These are phyloP conservation scores for Nesogale talazaci DNA, from an alignment of 2,113 vertebrate genomes.

Conservation along the genomic window DNA sequence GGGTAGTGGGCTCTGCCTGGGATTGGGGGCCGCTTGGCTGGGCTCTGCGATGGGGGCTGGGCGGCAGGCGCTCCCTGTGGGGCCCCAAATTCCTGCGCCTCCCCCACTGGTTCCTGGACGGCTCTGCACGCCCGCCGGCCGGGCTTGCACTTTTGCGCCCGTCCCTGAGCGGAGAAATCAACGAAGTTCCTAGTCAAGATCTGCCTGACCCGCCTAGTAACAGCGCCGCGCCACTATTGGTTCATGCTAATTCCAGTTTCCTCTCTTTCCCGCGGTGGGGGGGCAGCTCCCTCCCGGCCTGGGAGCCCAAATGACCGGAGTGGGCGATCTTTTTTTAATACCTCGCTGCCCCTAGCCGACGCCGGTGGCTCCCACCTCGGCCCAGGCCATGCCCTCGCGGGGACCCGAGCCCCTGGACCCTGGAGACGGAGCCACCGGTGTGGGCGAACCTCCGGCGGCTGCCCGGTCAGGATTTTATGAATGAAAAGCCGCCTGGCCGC, in stretches of 20 bases:
- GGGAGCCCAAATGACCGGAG: conserved; percentile 67
- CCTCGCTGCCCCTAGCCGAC: conserved; percentile 72
- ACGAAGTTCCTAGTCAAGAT: conserved; percentile 84
- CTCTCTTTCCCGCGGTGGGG: conserved; percentile 82
- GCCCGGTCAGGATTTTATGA: conserved; percentile 81
- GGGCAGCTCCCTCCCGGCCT: conserved; percentile 76
- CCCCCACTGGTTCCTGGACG: conserved; percentile 72
- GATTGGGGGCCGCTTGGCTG: not conserved
- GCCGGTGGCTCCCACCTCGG: conserved; percentile 12
- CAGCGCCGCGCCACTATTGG: conserved; percentile 91
- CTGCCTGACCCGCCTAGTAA: conserved; percentile 94
- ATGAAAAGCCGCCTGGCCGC: conserved; percentile 78
- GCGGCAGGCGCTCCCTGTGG: not conserved
- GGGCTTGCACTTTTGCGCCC: conserved; percentile 74
- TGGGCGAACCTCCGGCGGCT: conserved; percentile 71
- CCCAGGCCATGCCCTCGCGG: conserved; percentile 19
- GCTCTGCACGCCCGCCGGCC: conserved; percentile 70
- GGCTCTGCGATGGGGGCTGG: conserved; percentile 36
- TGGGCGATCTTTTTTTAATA: conserved; percentile 73
- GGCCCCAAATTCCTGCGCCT: conserved; percentile 72
- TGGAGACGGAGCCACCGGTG: conserved; percentile 19
- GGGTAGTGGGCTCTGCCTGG: not conserved
- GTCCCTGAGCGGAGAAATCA: conserved; percentile 76
- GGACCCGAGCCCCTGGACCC: not conserved
- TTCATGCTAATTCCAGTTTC: conserved; percentile 88